These are phyloP conservation scores for Balaenoptera acutorostrata DNA, from an alignment of 2,113 vertebrate genomes.

Conservation along the genomic window DNA sequence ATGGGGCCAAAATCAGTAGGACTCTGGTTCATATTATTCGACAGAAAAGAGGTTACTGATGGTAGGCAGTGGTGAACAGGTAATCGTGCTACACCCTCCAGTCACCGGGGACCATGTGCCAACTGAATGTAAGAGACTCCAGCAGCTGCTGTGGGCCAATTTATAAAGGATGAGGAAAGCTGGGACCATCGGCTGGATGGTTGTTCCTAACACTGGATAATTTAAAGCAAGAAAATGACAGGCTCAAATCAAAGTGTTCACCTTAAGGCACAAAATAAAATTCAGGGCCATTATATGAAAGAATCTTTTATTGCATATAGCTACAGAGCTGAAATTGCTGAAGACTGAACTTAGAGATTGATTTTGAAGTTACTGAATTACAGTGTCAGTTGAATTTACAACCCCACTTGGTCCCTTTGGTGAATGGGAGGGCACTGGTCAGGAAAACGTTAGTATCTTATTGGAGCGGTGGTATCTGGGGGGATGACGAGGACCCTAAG, in stretches of 20 bases:
- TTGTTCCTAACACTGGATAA: slow-evolving; percentile 1
- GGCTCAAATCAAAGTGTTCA: slow-evolving; percentile 26
- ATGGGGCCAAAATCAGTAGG: neutral
- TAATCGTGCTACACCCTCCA: neutral
- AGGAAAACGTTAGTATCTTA: neutral
- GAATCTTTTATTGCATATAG: slow-evolving; percentile 21
- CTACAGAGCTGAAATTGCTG: neutral
- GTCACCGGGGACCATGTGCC: neutral
- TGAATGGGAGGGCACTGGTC: neutral
- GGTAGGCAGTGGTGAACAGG: neutral
- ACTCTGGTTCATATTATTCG: neutral
- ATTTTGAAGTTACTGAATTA: slow-evolving; percentile 28
- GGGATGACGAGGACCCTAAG: too few relatives aligned
- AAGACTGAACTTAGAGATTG: slow-evolving; percentile 1
- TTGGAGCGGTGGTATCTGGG: neutral
- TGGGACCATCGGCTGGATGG: neutral
- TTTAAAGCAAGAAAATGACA: slow-evolving; percentile 51
- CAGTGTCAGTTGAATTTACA: neutral
- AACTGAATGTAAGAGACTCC: neutral
- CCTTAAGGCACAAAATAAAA: slow-evolving; percentile 55
- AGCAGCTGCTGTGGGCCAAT: neutral
- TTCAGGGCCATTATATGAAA: neutral
- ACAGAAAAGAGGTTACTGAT: neutral
- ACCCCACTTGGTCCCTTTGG: neutral
- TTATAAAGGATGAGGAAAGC: neutral